phyloP scores from a whole-genome alignment of 1,140 invertebrate genomes.

The Heliconius hewitsoni region DNA sequence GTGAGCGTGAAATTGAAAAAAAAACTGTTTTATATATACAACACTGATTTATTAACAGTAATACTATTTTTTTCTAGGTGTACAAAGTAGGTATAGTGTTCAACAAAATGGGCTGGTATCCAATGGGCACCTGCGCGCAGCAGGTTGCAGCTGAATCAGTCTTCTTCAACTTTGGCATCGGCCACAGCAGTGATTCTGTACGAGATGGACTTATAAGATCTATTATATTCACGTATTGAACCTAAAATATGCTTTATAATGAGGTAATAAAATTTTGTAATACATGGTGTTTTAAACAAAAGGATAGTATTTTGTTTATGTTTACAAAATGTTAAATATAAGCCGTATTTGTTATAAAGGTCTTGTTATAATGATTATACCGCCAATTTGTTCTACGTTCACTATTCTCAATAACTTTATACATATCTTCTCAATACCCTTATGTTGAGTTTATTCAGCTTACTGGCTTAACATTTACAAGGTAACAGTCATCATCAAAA shows the following conservation, averaged over 20 bases:
- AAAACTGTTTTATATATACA: too few species aligned
- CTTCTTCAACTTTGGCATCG: constrained; percentile 88
- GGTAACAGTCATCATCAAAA: too few species aligned
- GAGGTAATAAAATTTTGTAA: neutral
- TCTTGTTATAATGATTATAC: too few species aligned
- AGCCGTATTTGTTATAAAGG: too few species aligned
- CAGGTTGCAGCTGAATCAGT: constrained; percentile 84
- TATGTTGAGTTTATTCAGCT: too few species aligned
- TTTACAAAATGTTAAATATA: neutral
- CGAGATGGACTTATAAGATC: constrained; percentile 88
- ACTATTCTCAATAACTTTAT: too few species aligned
- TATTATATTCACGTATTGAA: constrained; percentile 85
- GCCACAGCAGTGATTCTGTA: constrained; percentile 84
- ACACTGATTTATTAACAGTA: too few species aligned
- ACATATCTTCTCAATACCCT: too few species aligned
- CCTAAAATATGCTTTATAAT: neutral
- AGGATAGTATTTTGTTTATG: neutral
- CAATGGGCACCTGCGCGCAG: constrained; percentile 85
- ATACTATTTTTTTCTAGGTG: constrained; percentile 66
- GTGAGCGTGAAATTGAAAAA: too few species aligned
- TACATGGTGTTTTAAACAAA: neutral
- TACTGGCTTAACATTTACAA: too few species aligned
- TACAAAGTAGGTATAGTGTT: constrained; percentile 91
- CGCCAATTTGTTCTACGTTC: too few species aligned
- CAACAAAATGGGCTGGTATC: constrained; percentile 90